Evolutionary conservation across 2,113 vertebrate species (phyloP).

Genomic region (Zosterops japonicus): DNA sequence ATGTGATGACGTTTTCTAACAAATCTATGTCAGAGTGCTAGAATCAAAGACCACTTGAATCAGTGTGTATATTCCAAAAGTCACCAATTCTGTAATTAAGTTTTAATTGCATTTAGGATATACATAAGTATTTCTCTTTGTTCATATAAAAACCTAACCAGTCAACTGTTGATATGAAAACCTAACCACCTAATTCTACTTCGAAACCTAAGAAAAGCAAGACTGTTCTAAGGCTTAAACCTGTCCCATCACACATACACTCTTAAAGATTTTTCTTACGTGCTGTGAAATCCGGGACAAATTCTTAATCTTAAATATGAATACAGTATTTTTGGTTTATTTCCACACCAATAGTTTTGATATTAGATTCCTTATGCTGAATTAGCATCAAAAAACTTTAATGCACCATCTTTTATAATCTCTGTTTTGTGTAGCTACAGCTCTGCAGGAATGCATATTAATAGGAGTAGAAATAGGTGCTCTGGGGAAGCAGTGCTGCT

Average conservation of each 20-base stretch:
- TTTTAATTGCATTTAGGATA: not conserved
- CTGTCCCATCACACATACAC: not conserved
- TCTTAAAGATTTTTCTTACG: not conserved
- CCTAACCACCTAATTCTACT: not conserved
- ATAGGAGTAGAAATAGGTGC: not conserved
- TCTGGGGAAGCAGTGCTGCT: not conserved
- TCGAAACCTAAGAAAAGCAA: not conserved
- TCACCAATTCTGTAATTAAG: not conserved
- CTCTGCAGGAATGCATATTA: not conserved
- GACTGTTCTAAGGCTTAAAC: not conserved
- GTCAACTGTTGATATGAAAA: not conserved
- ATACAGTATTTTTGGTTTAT: fast-evolving
- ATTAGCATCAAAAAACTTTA: not conserved
- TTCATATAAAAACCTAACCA: not conserved
- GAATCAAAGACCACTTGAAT: not conserved
- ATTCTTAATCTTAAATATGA: not conserved
- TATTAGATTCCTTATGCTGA: not conserved
- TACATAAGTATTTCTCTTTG: not conserved
- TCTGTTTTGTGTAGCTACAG: not conserved
- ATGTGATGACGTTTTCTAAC: not conserved
- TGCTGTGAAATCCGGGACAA: not conserved
- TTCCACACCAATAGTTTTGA: not conserved
- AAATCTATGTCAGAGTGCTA: not conserved
- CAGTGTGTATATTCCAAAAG: not conserved
- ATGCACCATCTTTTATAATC: not conserved